Percentiles rank a stretch among this genome's conserved stretches.
Evolutionary conservation across 2,797 vertebrate genomes (phyloP).

Genomic region (Mormyrus proboscirostris): DNA sequence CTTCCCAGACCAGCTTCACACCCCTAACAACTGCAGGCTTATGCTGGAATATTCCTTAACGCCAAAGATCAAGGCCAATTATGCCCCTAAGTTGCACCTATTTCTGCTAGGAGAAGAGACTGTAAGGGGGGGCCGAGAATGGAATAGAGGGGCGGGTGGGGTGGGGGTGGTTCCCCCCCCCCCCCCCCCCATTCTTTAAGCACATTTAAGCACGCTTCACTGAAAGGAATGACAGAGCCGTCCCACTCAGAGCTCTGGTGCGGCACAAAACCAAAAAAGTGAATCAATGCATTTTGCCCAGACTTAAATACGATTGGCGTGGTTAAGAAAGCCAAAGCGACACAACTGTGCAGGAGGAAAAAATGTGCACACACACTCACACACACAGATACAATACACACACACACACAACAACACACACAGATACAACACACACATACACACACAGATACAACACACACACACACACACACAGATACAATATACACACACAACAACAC

Average conservation of each 20-base stretch:
- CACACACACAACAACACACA: background rate
- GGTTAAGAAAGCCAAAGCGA: conserved; percentile 70
- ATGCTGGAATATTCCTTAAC: conserved; percentile 62
- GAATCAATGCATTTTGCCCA: conserved; percentile 75
- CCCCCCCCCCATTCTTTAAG: conserved; percentile 39
- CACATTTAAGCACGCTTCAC: conserved; percentile 70
- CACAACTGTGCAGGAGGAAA: conserved; percentile 71
- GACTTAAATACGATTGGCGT: conserved; percentile 67
- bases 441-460: background rate
- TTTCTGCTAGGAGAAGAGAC: conserved; percentile 54
- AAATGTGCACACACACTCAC: conserved; percentile 39
- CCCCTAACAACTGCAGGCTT: conserved; percentile 61
- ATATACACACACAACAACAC: background rate
- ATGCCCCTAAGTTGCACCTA: conserved; percentile 63
- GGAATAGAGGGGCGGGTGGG: conserved; percentile 59
- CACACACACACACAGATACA: background rate
- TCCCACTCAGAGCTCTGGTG: conserved; percentile 70
- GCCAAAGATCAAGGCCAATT: conserved; percentile 66
- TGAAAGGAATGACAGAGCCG: conserved; percentile 68
- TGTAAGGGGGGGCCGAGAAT: conserved; percentile 46
- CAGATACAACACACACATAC: background rate
- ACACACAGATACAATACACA: background rate
- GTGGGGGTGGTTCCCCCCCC: too few species aligned
- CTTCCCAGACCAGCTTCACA: conserved; percentile 78
- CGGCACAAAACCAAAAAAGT: conserved; percentile 71